Evolutionary conservation across 2,113 vertebrate genomes (phyloP).

Genomic region (Alosa alosa): DNA sequence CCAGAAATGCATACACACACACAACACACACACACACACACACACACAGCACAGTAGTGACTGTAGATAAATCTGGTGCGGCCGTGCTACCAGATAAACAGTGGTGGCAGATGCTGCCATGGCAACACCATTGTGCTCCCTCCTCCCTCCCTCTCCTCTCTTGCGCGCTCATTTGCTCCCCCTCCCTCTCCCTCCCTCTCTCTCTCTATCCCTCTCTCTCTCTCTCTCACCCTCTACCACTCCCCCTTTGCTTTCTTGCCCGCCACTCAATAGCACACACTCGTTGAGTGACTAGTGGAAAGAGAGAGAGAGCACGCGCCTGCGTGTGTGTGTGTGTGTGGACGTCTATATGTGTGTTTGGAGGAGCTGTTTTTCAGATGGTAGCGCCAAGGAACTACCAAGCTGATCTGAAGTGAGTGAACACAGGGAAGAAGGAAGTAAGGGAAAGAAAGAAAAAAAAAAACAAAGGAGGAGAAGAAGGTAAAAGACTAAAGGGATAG

Average conservation of each 20-base stretch:
- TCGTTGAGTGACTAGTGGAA: conserved; percentile 39
- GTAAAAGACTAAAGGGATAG: conserved; percentile 8
- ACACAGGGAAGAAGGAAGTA: neutral
- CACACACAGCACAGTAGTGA: conserved; percentile 50
- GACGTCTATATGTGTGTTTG: neutral
- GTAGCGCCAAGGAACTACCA: conserved; percentile 23
- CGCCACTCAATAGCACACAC: conserved; percentile 39
- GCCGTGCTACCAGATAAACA: conserved; percentile 81
- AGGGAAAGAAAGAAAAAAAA: neutral
- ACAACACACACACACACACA: neutral
- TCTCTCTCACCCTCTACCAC: conserved; percentile 39
- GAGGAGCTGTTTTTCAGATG: conserved; percentile 19
- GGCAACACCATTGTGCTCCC: conserved; percentile 78
- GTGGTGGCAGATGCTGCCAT: conserved; percentile 87
- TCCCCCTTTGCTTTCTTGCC: conserved; percentile 45
- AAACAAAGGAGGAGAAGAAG: conserved; percentile 8
- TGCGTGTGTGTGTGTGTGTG: neutral
- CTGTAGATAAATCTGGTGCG: conserved; percentile 69
- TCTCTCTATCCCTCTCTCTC: conserved; percentile 30
- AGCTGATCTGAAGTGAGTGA: conserved; percentile 31
- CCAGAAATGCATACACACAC: neutral
- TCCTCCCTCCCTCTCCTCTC: conserved; percentile 61
- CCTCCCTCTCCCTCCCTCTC: conserved; percentile 41
- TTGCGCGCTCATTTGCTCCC: conserved; percentile 41
- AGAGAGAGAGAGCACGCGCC: conserved; percentile 30